Evolutionary conservation across 2,113 vertebrate species (phyloP).

Genomic region (Stigmatopora nigra): DNA sequence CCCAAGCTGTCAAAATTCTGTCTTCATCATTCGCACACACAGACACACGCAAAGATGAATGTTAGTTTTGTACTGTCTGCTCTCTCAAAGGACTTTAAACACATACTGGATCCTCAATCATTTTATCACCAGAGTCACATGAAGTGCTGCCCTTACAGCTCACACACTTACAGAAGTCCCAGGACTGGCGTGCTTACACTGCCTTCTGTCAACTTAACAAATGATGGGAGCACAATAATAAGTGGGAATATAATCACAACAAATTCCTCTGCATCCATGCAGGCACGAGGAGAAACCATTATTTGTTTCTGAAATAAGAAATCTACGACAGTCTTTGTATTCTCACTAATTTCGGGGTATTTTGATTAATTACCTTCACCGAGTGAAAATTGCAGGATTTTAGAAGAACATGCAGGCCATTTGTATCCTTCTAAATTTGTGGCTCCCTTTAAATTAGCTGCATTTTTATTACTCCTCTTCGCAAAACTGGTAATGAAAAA

Average conservation of each 20-base stretch:
- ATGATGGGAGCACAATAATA: slow-evolving; percentile 38
- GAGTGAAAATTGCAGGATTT: not conserved
- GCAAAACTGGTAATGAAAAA: no score
- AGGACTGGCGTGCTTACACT: slow-evolving; percentile 27
- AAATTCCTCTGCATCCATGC: slow-evolving; percentile 13
- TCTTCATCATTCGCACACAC: slow-evolving; percentile 19
- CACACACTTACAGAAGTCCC: slow-evolving; percentile 33
- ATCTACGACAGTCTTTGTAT: slow-evolving; percentile 7
- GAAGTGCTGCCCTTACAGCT: slow-evolving; percentile 26
- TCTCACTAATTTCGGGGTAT: not conserved
- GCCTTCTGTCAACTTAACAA: slow-evolving; percentile 47
- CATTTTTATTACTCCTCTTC: no score
- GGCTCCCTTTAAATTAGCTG: no score
- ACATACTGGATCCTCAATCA: slow-evolving; percentile 46
- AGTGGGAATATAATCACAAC: slow-evolving; percentile 33
- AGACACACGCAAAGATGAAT: slow-evolving; percentile 33
- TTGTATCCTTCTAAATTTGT: not conserved
- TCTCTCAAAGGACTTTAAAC: slow-evolving; percentile 40
- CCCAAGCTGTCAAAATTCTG: slow-evolving; percentile 46
- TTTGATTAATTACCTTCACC: not conserved
- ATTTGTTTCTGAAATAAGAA: slow-evolving; percentile 23
- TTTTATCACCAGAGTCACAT: slow-evolving; percentile 37
- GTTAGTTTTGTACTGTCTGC: slow-evolving; percentile 31
- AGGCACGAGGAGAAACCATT: not conserved
- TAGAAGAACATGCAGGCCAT: not conserved